Base-by-base conservation (phyloP, 2,113 vertebrate species). In the Recurvirostra avosetta region DNA sequence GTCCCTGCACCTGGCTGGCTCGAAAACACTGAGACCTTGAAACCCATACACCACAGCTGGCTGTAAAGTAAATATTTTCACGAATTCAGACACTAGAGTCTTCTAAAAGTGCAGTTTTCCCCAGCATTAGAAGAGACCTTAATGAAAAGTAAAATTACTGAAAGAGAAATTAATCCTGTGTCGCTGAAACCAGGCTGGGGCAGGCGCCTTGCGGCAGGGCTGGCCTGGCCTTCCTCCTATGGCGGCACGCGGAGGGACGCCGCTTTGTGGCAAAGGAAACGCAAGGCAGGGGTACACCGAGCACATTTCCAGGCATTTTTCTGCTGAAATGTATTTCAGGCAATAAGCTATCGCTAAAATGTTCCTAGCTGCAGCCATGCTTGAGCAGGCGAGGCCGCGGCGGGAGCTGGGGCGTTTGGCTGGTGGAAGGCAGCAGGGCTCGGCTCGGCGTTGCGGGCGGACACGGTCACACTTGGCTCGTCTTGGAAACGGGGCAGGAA, bases 381-480 rank as follows among this genome's bases (percentile, higher is more conserved):
- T 21, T 45, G 59, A 62, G 23, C 36, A n/a, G 45, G 38, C 5
- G 8, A 59, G 36, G 26, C 38, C 0, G 3, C 1, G 9, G 38
- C 41, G 61, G 45, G 66, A 75, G 50, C 70, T 22, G n/a, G 19
- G 38, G 34, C 1, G 7, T 52, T 62, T 29, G 71, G 26, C 65
- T 63, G 76, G 72, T 10, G 25, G 70, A 34, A 75, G 8, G 45
- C 34, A 21, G 16, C 8, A 14, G 47, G 63, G 59, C 73, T 62
- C 0, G 15, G 27, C 34, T 56, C 2, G 4, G 41, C 8, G 0
- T 23, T 25, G 71, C 34, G 25, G 75, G 50, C 61, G 27, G 70
- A 61, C 20, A 20, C 9, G 5, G 63, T 67, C 32, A 40, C n/a
- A 13, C 41, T 43, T 14, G 17, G 43, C 55, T 63, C 30, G 50